These are phyloP conservation scores for Toxotes jaculatrix DNA, from an alignment of 2,113 vertebrate genomes.

Conservation along the genomic window DNA sequence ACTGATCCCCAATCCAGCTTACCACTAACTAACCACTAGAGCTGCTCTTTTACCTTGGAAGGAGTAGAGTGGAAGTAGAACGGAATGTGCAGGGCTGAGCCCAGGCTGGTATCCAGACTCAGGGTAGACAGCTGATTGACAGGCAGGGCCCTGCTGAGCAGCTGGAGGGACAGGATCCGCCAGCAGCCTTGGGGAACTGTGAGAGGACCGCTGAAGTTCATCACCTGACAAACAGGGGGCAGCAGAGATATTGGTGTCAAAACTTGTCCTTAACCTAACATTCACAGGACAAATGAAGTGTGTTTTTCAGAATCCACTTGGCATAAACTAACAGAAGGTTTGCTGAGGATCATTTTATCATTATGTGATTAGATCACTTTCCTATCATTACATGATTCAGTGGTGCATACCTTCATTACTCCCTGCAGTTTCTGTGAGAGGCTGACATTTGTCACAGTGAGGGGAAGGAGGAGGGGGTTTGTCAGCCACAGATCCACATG, in stretches of 20 bases:
- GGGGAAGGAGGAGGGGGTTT: slow-evolving; percentile 84
- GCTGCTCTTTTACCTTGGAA: slow-evolving; percentile 71
- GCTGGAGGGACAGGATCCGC: slow-evolving; percentile 90
- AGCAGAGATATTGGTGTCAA: slow-evolving; percentile 35
- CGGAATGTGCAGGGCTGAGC: slow-evolving; percentile 88
- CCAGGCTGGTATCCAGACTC: slow-evolving; percentile 88
- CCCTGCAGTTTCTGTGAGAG: slow-evolving; percentile 85
- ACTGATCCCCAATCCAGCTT: background rate
- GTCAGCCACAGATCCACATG: slow-evolving; percentile 92
- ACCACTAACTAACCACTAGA: background rate
- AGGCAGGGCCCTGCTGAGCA: slow-evolving; percentile 84
- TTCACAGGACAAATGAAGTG: background rate
- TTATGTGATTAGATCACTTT: background rate
- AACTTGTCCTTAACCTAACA: background rate
- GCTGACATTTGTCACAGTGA: slow-evolving; percentile 87
- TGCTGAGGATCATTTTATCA: background rate
- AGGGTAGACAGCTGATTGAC: slow-evolving; percentile 86
- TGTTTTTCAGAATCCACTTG: background rate
- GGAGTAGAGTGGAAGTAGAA: slow-evolving; percentile 86
- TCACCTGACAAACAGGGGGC: slow-evolving; percentile 83
- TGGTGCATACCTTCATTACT: slow-evolving; percentile 86
- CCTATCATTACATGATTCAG: background rate
- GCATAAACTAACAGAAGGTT: background rate
- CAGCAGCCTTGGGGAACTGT: slow-evolving; percentile 91
- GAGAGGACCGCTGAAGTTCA: slow-evolving; percentile 89